phyloP scores from a whole-genome alignment of 2,113 vertebrate species.

The Lophura nycthemera region DNA sequence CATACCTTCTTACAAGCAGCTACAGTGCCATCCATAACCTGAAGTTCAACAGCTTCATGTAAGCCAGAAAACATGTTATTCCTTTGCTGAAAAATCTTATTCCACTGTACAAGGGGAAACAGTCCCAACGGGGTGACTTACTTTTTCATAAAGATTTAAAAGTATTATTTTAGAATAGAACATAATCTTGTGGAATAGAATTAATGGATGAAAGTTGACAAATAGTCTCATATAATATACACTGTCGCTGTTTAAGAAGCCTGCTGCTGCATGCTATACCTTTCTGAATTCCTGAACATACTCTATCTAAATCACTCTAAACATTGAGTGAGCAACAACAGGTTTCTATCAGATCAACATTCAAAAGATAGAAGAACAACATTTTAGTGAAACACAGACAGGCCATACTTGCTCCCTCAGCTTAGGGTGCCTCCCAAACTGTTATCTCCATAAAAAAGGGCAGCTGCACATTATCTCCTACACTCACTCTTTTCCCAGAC shows the following conservation, averaged over 20 bases:
- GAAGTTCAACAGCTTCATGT: neutral
- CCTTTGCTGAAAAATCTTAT: neutral
- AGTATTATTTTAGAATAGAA: neutral
- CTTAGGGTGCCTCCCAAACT: neutral
- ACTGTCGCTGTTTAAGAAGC: neutral
- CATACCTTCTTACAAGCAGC: neutral
- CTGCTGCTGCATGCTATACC: neutral
- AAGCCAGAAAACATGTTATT: neutral
- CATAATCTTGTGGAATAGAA: neutral
- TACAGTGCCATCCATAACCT: neutral
- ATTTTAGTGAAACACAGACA: neutral
- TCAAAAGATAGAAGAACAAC: neutral
- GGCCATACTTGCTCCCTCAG: neutral
- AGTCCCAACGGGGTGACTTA: neutral
- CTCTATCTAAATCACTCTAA: neutral
- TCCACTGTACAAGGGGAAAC: fast-evolving
- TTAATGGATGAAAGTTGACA: neutral
- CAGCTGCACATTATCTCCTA: neutral
- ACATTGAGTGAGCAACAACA: neutral
- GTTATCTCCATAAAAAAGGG: neutral
- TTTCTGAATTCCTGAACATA: neutral
- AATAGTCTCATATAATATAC: neutral
- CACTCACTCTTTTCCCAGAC: neutral
- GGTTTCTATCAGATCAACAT: neutral
- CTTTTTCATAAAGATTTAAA: neutral